Evolutionary conservation across 2,888 invertebrate species (phyloP), one percentile per base, ranked within the genome.

Genomic region (Sarcophaga carnaria): DNA sequence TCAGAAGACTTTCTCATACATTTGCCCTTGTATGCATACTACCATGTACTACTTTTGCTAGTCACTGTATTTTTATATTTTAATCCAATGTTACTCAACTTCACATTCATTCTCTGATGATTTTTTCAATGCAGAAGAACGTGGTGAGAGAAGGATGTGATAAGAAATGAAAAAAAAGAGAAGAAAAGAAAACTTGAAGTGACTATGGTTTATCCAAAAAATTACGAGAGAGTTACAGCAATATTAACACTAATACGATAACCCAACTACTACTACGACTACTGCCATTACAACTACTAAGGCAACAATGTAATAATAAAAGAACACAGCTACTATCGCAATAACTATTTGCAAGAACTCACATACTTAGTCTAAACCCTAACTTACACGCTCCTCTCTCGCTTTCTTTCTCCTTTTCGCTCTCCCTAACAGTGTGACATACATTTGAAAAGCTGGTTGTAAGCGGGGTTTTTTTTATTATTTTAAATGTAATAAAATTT

Each of bases 401-500:
- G 14, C 5, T 54, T 5, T 14, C 54, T 17, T 1, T 17, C 54
- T 54, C 5, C 0, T 0, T 54, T 10, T 54, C 17, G 2, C 12
- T 22, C 1, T 22, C 22, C 22, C 22, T 22, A 22, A 54, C 4
- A 12, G 17, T 17, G 37, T 54, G 17, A 54, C 14, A 54, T 54
- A 17, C 17, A 54, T 54, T 17, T 54, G 54, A 4, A 20, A 20
- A 54, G 54, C 3, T 17, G 17, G 14, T 54, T 14, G 54, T 54
- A 14, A 14, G 54, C 17, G 2, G 12, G 1, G 0, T 17, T 54
- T 54, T 14, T 49, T 54, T 54, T 54, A 54, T 54, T 3, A 10
- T 27, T 67, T 71, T 71, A 27, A 54, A 54, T 66, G 64, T 66
- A 47, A 54, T 54, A 27, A 54, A 59, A 76, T 76, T 81, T 75